Conservation (phyloP, 2,113 vertebrate genomes). For the Daboia siamensis region DNA sequence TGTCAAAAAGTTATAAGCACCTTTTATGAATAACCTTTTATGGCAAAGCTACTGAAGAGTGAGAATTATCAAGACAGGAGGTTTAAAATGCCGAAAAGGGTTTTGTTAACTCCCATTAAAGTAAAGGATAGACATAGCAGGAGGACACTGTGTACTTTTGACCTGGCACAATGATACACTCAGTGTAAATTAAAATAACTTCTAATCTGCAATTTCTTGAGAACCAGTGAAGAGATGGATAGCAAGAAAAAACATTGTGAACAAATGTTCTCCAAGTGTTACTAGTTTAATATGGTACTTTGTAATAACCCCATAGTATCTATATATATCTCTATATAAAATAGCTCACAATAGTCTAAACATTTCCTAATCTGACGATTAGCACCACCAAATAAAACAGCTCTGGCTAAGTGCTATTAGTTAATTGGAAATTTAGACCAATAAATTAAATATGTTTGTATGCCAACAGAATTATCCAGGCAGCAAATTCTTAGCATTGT, state of each 20-base stretch:
- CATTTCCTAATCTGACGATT: background rate
- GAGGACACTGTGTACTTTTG: background rate
- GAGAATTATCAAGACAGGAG: background rate
- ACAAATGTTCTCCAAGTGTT: background rate
- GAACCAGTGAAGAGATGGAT: background rate
- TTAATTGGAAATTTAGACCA: background rate
- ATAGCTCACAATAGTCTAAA: background rate
- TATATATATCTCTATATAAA: background rate
- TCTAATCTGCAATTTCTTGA: background rate
- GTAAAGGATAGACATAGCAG: background rate
- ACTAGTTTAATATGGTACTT: background rate
- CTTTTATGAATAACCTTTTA: constrained; percentile 1
- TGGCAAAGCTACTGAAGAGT: background rate
- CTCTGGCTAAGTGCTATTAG: background rate
- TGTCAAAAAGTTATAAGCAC: background rate
- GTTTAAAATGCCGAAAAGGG: constrained; percentile 3
- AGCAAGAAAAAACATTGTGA: background rate
- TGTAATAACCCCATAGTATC: background rate
- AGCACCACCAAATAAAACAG: background rate
- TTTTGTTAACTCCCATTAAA: background rate
- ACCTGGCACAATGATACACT: background rate
- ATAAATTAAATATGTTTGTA: background rate
- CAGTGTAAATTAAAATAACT: background rate
- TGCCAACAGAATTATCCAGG: background rate
- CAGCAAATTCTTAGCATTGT: background rate